Conservation (phyloP, 2,888 invertebrate genomes). For the Acanthosepion pharaonis region DNA sequence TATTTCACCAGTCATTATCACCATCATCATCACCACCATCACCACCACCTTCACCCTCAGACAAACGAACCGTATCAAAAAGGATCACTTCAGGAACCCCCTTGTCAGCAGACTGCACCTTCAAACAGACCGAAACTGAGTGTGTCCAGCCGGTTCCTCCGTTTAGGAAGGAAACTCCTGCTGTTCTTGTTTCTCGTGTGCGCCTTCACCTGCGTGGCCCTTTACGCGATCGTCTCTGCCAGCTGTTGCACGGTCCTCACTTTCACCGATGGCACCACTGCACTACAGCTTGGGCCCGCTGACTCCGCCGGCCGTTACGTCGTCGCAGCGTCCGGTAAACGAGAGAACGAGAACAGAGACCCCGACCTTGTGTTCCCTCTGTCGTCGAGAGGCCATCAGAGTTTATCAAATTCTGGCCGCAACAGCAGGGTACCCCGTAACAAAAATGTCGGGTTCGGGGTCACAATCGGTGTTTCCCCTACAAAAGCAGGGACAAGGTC, state of each 20-base stretch:
- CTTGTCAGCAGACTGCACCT: not conserved
- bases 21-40: not conserved
- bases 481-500: not conserved
- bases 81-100: not conserved
- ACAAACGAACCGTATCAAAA: not conserved
- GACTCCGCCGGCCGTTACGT: not conserved
- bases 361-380: not conserved
- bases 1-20: not conserved
- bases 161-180: constrained; percentile 35
- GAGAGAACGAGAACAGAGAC: constrained; percentile 33
- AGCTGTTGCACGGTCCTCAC: constrained; percentile 18
- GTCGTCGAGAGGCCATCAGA: not conserved
- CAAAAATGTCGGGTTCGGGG: not conserved
- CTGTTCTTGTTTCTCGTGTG: constrained; percentile 40
- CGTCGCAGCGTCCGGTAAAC: not conserved
- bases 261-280: not conserved
- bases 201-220: constrained; percentile 35
- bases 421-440: not conserved
- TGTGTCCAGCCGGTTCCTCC: not conserved
- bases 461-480: not conserved
- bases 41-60: not conserved
- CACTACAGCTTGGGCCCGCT: not conserved
- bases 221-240: constrained; percentile 37
- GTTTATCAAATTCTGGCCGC: not conserved
- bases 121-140: not conserved